These are phyloP conservation scores for Montipora cactus DNA, from an alignment of 64 coral and sea anemone genomes.

Conservation along the genomic window DNA sequence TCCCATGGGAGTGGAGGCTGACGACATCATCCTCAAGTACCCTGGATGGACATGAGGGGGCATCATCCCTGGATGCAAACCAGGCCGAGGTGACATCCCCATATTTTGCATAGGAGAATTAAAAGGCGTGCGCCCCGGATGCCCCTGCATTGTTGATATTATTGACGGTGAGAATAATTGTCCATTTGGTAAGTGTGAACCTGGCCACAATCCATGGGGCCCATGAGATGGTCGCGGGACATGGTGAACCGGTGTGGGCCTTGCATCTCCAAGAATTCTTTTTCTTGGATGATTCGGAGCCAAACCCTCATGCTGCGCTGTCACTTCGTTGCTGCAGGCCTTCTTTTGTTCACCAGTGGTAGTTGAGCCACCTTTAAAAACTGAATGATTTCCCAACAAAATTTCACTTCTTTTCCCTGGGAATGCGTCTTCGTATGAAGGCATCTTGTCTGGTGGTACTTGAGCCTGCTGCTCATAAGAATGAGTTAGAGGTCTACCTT, in stretches of 20 bases:
- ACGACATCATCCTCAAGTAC: conserved; percentile 63
- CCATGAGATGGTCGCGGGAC: conserved; percentile 14
- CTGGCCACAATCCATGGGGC: neutral
- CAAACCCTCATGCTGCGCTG: neutral
- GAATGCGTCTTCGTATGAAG: conserved; percentile 2
- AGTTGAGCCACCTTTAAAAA: neutral
- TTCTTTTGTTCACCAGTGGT: neutral
- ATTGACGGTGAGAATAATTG: conserved; percentile 31
- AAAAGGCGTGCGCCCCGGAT: conserved; percentile 48
- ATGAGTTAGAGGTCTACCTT: conserved; percentile 32
- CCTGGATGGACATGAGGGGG: conserved; percentile 20
- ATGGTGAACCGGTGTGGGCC: conserved; percentile 12
- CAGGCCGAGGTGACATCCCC: neutral
- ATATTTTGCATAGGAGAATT: conserved; percentile 59
- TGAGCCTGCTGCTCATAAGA: conserved; percentile 38
- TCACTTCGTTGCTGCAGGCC: neutral
- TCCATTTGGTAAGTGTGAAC: conserved; percentile 21
- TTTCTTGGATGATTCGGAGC: neutral
- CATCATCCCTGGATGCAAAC: conserved; percentile 44
- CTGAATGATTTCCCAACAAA: neutral
- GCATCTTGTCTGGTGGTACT: neutral
- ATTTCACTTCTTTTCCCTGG: neutral
- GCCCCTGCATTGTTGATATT: conserved; percentile 34
- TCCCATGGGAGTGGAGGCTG: neutral
- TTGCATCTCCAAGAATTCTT: conserved; percentile 8